phyloP scores from a whole-genome alignment of 2,797 vertebrate genomes.

The Oreortyx pictus region DNA sequence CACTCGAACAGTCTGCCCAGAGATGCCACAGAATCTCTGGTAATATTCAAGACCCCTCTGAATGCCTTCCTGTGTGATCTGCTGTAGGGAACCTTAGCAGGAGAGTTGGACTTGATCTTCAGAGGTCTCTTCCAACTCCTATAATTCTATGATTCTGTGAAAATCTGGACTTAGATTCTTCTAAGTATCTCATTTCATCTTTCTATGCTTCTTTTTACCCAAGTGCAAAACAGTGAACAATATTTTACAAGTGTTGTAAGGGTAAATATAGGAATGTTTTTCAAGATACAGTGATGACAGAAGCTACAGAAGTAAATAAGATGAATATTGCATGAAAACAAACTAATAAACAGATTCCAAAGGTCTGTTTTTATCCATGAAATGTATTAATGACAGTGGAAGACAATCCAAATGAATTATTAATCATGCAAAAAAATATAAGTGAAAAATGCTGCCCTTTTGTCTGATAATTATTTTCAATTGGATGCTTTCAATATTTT shows the following conservation, averaged over 20 bases:
- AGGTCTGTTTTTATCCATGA: neutral
- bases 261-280: neutral
- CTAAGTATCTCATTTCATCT: neutral
- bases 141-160: neutral
- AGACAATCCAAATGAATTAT: neutral
- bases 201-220: neutral
- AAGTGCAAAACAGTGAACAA: neutral
- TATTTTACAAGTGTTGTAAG: neutral
- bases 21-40: neutral
- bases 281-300: neutral
- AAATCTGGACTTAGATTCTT: slow-evolving; percentile 1
- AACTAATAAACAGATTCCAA: neutral
- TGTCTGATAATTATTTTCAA: neutral
- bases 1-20: neutral
- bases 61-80: too few species aligned
- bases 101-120: too few species aligned
- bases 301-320: neutral
- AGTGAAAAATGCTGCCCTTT: neutral
- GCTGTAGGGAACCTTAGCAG: too few species aligned
- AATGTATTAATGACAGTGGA: neutral
- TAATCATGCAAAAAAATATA: neutral
- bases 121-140: too few species aligned
- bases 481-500: neutral
- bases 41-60: too few species aligned
- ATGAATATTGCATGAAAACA: neutral